These are phyloP conservation scores for Clarias batrachus DNA, from an alignment of 2,113 vertebrate genomes.

Conservation along the genomic window DNA sequence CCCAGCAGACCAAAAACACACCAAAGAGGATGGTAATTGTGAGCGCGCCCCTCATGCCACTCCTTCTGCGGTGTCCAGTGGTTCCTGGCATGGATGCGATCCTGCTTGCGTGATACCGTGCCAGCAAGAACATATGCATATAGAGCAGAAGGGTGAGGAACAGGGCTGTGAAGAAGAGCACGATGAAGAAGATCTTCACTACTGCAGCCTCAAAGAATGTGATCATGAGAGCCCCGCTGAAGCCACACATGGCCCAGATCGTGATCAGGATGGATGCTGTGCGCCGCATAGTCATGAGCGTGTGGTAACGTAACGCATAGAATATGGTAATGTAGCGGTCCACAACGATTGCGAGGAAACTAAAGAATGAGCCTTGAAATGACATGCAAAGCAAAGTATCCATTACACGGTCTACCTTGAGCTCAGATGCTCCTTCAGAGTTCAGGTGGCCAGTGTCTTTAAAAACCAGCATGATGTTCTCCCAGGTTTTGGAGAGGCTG, in stretches of 20 bases:
- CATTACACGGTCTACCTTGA: slow-evolving; percentile 82
- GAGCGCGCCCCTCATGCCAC: slow-evolving; percentile 82
- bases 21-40: slow-evolving; percentile 91
- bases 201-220: slow-evolving; percentile 76
- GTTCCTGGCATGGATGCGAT: slow-evolving; percentile 73
- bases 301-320: slow-evolving; percentile 86
- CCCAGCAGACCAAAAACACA: slow-evolving; percentile 89
- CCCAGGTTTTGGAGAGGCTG: slow-evolving; percentile 85
- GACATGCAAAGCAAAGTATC: slow-evolving; percentile 89
- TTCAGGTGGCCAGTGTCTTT: slow-evolving; percentile 78
- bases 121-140: slow-evolving; percentile 89
- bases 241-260: slow-evolving; percentile 81
- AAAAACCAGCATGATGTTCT: slow-evolving; percentile 84
- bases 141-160: slow-evolving; percentile 86
- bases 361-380: slow-evolving; percentile 89
- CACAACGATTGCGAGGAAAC: slow-evolving; percentile 86
- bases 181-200: slow-evolving; percentile 81
- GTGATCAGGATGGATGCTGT: slow-evolving; percentile 67
- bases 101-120: slow-evolving; percentile 82
- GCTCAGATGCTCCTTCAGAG: slow-evolving; percentile 71
- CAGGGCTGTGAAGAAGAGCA: slow-evolving; percentile 82
- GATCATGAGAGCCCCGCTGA: slow-evolving; percentile 79
- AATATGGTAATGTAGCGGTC: slow-evolving; percentile 96
- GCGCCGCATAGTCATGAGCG: slow-evolving; percentile 83
- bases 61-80: slow-evolving; percentile 57